Conservation (phyloP, 2,888 invertebrate species). For the Drosophila villosipedis region DNA sequence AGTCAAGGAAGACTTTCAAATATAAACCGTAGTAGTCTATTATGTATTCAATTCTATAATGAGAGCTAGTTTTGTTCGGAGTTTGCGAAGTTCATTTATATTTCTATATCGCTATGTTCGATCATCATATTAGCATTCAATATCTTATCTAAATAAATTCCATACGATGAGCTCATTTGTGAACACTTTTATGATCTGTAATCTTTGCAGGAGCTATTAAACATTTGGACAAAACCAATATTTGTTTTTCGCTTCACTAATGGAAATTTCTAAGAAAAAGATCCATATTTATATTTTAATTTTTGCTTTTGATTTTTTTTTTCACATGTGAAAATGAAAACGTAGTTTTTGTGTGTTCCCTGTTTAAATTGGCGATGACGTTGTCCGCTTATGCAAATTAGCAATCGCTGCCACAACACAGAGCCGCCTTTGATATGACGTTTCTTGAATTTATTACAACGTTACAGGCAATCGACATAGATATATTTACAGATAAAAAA, state of each 20-base stretch:
- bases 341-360: slow-evolving; percentile 21
- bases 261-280: slow-evolving; percentile 30
- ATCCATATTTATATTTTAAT: slow-evolving; percentile 16
- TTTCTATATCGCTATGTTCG: neutral
- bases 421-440: slow-evolving; percentile 24
- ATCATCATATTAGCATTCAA: neutral
- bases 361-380: slow-evolving; percentile 69
- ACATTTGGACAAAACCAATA: slow-evolving; percentile 31
- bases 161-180: neutral
- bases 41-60: neutral
- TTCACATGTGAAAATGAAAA: slow-evolving; percentile 27
- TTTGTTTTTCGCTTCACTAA: slow-evolving; percentile 36
- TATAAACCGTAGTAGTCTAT: neutral
- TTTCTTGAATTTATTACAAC: slow-evolving; percentile 63
- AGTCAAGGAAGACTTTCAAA: neutral
- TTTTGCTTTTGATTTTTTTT: slow-evolving; percentile 12
- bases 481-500: slow-evolving; percentile 16
- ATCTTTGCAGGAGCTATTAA: neutral
- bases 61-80: neutral
- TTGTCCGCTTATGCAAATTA: slow-evolving; percentile 68
- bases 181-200: slow-evolving; percentile 24
- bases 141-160: neutral
- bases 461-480: slow-evolving; percentile 37
- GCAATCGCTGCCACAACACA: slow-evolving; percentile 19
- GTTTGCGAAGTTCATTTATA: neutral